phyloP scores from a whole-genome alignment of 2,888 invertebrate species.

The Dynastes hyllus region DNA sequence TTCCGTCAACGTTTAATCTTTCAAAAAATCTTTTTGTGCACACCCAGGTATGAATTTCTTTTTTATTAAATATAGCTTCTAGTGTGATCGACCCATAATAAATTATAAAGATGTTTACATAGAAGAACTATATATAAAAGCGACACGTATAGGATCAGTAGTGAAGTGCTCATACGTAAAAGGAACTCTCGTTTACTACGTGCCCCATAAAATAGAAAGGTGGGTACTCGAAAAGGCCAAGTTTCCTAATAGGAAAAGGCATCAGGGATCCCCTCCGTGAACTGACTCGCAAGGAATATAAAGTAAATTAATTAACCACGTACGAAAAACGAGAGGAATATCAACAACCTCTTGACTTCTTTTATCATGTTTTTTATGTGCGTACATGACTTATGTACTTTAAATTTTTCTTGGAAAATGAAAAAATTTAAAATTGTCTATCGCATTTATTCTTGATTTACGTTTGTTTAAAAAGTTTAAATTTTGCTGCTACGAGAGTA shows the following conservation, averaged over 20 bases:
- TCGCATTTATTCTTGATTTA: too few relatives aligned
- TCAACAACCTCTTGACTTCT: background rate
- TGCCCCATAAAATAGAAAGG: conserved; percentile 19
- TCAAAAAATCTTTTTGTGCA: background rate
- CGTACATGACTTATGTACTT: too few relatives aligned
- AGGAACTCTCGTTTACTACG: conserved; percentile 27
- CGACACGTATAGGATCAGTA: background rate
- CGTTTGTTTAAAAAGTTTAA: too few relatives aligned
- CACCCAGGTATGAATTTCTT: background rate
- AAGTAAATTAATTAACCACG: conserved; percentile 25
- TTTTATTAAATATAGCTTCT: background rate
- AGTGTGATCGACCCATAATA: background rate
- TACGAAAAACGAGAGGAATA: conserved; percentile 12
- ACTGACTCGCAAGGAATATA: conserved; percentile 17
- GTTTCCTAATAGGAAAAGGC: background rate
- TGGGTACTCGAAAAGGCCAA: conserved; percentile 4
- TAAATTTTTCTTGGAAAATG: too few relatives aligned
- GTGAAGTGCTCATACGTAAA: conserved; percentile 18
- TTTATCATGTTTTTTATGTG: too few relatives aligned
- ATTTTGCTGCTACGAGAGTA: too few relatives aligned
- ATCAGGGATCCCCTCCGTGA: background rate
- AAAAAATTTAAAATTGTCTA: too few relatives aligned
- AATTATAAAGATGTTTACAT: background rate
- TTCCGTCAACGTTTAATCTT: too few relatives aligned
- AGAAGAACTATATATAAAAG: background rate